Conservation (phyloP, 2,888 invertebrate species). For the Cephus runcator region DNA sequence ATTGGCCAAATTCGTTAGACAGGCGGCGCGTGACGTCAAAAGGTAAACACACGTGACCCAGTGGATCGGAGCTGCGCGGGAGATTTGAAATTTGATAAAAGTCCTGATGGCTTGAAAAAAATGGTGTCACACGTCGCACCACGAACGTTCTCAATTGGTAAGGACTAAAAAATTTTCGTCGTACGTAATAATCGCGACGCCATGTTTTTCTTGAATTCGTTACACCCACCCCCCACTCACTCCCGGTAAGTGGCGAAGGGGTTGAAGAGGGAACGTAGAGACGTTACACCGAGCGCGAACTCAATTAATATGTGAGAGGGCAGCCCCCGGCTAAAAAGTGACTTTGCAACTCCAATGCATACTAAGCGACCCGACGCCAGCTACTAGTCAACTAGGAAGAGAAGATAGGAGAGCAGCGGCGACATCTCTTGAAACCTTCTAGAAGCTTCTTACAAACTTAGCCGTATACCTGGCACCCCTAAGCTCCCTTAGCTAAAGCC, state of each 20-base stretch:
- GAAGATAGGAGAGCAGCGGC: background rate
- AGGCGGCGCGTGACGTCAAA: background rate
- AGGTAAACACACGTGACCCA: background rate
- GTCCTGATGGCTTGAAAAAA: background rate
- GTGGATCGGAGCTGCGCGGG: background rate
- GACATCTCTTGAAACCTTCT: background rate
- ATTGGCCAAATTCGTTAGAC: background rate
- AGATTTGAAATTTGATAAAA: background rate
- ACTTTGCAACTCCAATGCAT: constrained; percentile 64
- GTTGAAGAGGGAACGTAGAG: background rate
- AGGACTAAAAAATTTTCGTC: background rate
- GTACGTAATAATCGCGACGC: background rate
- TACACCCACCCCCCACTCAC: background rate
- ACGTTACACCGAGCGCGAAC: constrained; percentile 12
- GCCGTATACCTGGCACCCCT: background rate
- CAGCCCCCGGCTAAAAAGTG: constrained; percentile 56
- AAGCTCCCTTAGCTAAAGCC: constrained; percentile 28
- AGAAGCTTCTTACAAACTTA: background rate
- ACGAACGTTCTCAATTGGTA: background rate
- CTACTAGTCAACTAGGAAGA: constrained; percentile 17
- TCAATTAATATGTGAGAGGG: constrained; percentile 53
- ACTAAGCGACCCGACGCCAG: constrained; percentile 57
- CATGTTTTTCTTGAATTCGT: background rate
- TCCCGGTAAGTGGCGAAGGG: too few relatives aligned
- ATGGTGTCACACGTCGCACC: background rate